Conservation (phyloP, 1,140 invertebrate species). For the Asbolus verrucosus region DNA sequence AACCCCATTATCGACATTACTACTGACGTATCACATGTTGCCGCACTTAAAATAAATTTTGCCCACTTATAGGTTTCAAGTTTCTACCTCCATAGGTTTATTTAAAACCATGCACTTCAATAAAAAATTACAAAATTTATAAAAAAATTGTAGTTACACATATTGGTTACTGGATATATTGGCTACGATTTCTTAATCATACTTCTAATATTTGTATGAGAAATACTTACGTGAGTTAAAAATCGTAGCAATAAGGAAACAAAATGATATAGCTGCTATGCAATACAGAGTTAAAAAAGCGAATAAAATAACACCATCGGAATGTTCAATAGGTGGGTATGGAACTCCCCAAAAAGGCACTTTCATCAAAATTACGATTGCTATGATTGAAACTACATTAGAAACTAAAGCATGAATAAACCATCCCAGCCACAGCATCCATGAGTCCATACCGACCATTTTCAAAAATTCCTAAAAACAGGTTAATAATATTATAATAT, state of each 20-base stretch:
- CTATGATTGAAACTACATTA: constrained; percentile 64
- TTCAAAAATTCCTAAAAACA: constrained; percentile 77
- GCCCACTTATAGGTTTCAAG: too few species aligned
- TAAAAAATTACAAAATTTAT: too few species aligned
- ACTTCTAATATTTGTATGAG: too few species aligned
- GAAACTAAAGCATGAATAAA: constrained; percentile 72
- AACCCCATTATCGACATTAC: too few species aligned
- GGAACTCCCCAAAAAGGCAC: constrained; percentile 54
- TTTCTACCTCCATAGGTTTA: too few species aligned
- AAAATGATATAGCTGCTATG: constrained; percentile 63
- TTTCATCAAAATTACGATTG: constrained; percentile 68
- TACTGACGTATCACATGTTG: too few species aligned
- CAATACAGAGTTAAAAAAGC: constrained; percentile 69
- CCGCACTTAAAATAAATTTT: too few species aligned
- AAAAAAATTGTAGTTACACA: too few species aligned
- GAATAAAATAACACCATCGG: constrained; percentile 65
- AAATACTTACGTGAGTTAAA: constrained; percentile 69
- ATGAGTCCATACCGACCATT: constrained; percentile 76
- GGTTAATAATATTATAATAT: constrained; percentile 44
- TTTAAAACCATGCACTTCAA: too few species aligned
- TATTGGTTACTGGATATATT: too few species aligned
- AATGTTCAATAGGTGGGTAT: constrained; percentile 66
- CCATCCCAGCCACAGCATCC: constrained; percentile 76
- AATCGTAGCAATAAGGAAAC: constrained; percentile 69
- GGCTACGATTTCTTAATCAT: too few species aligned